Evolutionary conservation across 1,140 invertebrate genomes (phyloP).

Genomic region (Sminthurinus signatus): DNA sequence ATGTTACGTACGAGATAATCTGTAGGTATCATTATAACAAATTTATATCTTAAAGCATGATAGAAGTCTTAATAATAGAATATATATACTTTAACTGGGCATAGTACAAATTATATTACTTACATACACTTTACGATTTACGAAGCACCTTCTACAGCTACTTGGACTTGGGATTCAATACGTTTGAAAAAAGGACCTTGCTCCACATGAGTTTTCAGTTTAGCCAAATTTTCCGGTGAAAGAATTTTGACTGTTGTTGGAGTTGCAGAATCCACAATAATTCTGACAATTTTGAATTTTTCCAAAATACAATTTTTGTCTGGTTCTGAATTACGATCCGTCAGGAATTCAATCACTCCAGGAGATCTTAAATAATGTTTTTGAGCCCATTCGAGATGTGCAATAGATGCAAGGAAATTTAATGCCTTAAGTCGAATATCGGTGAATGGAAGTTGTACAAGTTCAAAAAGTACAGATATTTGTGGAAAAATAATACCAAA

Average conservation of each 20-base stretch:
- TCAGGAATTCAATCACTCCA: constrained; percentile 37
- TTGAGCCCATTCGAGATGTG: constrained; percentile 39
- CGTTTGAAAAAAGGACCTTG: constrained; percentile 38
- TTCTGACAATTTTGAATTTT: constrained; percentile 37
- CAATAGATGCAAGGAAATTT: constrained; percentile 30
- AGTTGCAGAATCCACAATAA: constrained; percentile 30
- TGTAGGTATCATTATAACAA: too few species aligned
- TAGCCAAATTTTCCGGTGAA: constrained; percentile 24
- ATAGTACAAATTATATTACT: too few species aligned
- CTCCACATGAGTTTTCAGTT: constrained; percentile 25
- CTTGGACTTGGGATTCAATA: constrained; percentile 14
- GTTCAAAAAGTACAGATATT: constrained; percentile 28
- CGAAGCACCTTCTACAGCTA: constrained; percentile 28
- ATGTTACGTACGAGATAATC: too few species aligned
- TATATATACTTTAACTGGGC: too few species aligned
- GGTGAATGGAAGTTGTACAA: constrained; percentile 38
- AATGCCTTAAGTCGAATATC: constrained; percentile 33
- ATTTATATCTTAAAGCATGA: too few species aligned
- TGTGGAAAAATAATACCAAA: constrained; percentile 27
- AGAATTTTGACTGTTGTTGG: constrained; percentile 24
- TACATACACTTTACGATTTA: too few species aligned
- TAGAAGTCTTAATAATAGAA: too few species aligned
- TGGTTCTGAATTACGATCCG: constrained; percentile 29
- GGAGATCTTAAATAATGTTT: constrained; percentile 33
- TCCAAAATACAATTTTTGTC: constrained; percentile 33